Conservation (phyloP, 35 echinoderm and acorn worm species). For the Ophioderma brevispina region DNA sequence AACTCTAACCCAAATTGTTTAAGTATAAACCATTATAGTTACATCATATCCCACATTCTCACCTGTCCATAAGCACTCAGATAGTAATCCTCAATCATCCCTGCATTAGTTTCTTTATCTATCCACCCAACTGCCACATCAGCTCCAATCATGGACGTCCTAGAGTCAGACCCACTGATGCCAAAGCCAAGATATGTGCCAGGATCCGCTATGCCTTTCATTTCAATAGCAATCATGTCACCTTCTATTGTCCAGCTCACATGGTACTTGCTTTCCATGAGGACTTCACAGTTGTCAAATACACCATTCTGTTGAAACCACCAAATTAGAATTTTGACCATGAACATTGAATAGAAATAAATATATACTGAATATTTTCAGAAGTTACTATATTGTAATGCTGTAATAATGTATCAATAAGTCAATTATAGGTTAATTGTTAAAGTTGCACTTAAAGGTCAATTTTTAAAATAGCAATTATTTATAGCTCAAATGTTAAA, state of each 20-base stretch:
- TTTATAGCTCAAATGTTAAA: too few species aligned
- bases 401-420: too few species aligned
- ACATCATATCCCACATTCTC: background rate
- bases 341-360: too few species aligned
- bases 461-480: too few species aligned
- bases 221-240: constrained; percentile 28
- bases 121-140: constrained; percentile 69
- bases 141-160: constrained; percentile 52
- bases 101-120: background rate
- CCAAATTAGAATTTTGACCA: too few species aligned
- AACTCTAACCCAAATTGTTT: too few species aligned
- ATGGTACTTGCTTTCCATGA: constrained; percentile 48
- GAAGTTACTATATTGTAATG: too few species aligned
- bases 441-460: too few species aligned
- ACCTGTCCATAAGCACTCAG: constrained; percentile 68
- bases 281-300: constrained; percentile 60
- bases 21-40: background rate
- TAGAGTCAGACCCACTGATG: constrained; percentile 31
- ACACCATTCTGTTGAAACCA: background rate
- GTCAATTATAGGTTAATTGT: too few species aligned
- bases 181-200: constrained; percentile 67
- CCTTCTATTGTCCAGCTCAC: constrained; percentile 41
- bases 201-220: constrained; percentile 31
- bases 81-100: constrained; percentile 57
- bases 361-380: too few species aligned